These are phyloP conservation scores for Acanthopleura granulata DNA, from an alignment of 2,888 invertebrate species.

Conservation along the genomic window DNA sequence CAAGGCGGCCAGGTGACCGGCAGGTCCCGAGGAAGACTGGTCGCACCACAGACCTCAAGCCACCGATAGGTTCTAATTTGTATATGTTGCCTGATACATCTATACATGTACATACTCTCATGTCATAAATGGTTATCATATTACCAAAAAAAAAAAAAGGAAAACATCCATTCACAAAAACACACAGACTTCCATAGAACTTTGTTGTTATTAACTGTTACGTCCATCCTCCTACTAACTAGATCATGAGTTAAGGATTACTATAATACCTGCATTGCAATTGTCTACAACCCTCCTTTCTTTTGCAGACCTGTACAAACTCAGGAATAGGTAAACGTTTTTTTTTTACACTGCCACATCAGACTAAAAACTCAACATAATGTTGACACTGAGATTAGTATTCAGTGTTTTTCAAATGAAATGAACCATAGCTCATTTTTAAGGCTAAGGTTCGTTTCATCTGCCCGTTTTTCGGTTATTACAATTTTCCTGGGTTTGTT, in stretches of 20 bases:
- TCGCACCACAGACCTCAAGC: slow-evolving; percentile 9
- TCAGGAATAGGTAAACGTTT: not conserved
- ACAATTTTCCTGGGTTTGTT: slow-evolving; percentile 5
- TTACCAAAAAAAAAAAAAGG: too few relatives aligned
- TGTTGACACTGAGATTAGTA: not conserved
- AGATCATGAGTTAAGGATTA: too few relatives aligned
- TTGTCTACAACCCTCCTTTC: slow-evolving; percentile 9
- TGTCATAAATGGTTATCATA: too few relatives aligned
- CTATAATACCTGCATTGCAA: too few relatives aligned
- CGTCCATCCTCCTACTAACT: too few relatives aligned
- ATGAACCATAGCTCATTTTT: not conserved
- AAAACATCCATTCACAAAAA: too few relatives aligned
- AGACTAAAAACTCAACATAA: not conserved
- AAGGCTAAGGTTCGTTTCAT: not conserved
- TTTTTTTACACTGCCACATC: not conserved
- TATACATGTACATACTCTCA: too few relatives aligned
- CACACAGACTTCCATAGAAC: too few relatives aligned
- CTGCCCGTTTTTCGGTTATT: not conserved
- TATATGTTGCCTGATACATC: not conserved
- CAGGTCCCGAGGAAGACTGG: slow-evolving; percentile 14
- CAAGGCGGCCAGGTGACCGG: slow-evolving; percentile 12
- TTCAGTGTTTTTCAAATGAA: not conserved
- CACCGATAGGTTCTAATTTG: slow-evolving; percentile 15
- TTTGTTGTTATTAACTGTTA: too few relatives aligned
- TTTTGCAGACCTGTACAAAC: slow-evolving; percentile 17